Percentiles rank a stretch among this genome's conserved stretches.
These are phyloP conservation scores for chimpanzee (Pan troglodytes) DNA, from an alignment of 2,113 vertebrate genomes.

Conservation along the genomic window NHGRI_mPanTro3-v2.1_pri NC_072408.2:52906501-52907000, in stretches of 20 bases:
- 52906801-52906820: background rate
- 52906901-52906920: background rate
- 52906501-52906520: background rate
- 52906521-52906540: background rate
- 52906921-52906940: background rate
- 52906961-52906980: background rate
- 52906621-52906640: background rate
- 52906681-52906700: background rate
- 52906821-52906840: background rate
- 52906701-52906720: background rate
- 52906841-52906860: background rate
- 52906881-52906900: background rate
- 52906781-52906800: background rate
- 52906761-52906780: background rate
- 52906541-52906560: background rate
- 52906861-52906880: background rate
- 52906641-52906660: slow-evolving; percentile 25
- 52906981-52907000: background rate
- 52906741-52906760: background rate
- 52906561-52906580: background rate
- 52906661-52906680: background rate
- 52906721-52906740: background rate
- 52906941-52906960: background rate
- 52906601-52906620: background rate
- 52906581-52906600: background rate